A percentile compares a stretch with the other conserved stretches of the same genome.
These are phyloP conservation scores for Hyperoplus immaculatus DNA, from an alignment of 2,797 vertebrate species.

Conservation along the genomic window DNA sequence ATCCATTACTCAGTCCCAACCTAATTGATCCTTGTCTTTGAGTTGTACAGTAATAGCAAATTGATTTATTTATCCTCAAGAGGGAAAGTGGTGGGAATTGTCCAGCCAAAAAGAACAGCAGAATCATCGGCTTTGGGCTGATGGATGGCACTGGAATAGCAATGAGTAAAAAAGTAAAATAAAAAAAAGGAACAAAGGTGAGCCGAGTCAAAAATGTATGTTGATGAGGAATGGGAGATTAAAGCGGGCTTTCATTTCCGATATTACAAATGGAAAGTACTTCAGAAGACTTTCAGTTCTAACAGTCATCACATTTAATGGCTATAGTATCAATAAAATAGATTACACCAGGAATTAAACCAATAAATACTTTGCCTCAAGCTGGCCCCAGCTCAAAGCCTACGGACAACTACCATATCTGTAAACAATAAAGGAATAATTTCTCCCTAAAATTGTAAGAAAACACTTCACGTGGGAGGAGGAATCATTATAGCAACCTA, in stretches of 20 bases:
- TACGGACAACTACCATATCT: neutral
- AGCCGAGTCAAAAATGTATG: conserved; percentile 59
- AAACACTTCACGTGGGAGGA: neutral
- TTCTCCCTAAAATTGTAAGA: neutral
- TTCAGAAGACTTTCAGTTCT: conserved; percentile 15
- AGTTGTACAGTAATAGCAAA: conserved; percentile 83
- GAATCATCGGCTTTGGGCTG: conserved; percentile 66
- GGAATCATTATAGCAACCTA: neutral
- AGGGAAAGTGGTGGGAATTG: conserved; percentile 67
- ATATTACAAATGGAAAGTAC: conserved; percentile 27
- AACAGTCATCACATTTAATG: conserved; percentile 35
- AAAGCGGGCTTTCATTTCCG: conserved; percentile 23
- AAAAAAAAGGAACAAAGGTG: conserved; percentile 44
- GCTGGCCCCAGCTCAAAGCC: conserved; percentile 22
- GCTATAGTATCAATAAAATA: conserved; percentile 36
- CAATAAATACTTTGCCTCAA: conserved; percentile 23
- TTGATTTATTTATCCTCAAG: conserved; percentile 82
- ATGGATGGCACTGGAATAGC: conserved; percentile 63
- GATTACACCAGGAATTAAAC: conserved; percentile 31
- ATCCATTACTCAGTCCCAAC: conserved; percentile 84
- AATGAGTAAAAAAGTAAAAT: conserved; percentile 40
- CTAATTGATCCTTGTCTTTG: conserved; percentile 82
- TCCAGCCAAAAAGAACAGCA: conserved; percentile 60
- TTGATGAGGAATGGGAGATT: conserved; percentile 54
- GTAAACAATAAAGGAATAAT: neutral